Conservation (phyloP, 2,888 invertebrate species). For the Chrysolina americana region DNA sequence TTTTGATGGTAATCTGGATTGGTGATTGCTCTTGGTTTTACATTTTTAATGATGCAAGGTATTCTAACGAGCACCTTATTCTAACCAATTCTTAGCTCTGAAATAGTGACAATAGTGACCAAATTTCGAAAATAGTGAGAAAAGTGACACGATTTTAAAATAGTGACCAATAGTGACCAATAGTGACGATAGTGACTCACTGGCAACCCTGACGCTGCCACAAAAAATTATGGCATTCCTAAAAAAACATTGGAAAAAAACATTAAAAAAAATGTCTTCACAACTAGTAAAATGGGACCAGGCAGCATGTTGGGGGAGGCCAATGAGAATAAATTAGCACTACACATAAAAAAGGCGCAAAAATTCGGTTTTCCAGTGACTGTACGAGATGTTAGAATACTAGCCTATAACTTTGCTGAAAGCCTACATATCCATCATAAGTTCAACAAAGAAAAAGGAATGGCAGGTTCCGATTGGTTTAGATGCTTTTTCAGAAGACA, state of each 20-base stretch:
- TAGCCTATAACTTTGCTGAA: background rate
- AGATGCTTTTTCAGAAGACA: background rate
- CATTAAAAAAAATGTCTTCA: background rate
- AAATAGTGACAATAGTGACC: too few relatives aligned
- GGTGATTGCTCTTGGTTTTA: too few relatives aligned
- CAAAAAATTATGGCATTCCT: conserved; percentile 30
- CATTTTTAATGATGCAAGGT: too few relatives aligned
- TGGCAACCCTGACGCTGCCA: too few relatives aligned
- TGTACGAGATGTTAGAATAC: background rate
- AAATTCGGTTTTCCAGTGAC: background rate
- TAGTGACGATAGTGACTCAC: too few relatives aligned
- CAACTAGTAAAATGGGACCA: background rate
- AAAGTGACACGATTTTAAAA: too few relatives aligned
- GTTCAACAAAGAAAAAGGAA: background rate
- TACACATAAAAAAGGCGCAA: background rate
- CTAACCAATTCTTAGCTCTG: too few relatives aligned
- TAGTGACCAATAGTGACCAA: too few relatives aligned
- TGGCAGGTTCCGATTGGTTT: background rate
- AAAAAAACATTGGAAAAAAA: conserved; percentile 8
- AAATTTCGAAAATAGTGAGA: too few relatives aligned
- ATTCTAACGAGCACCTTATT: too few relatives aligned
- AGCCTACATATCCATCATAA: background rate
- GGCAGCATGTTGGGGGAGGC: background rate
- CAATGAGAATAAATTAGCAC: background rate
- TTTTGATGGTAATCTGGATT: too few relatives aligned